A percentile compares a stretch with the other conserved stretches of the same genome.
Evolutionary conservation across 2,113 vertebrate species (phyloP).

Genomic region (Zapornia atra): DNA sequence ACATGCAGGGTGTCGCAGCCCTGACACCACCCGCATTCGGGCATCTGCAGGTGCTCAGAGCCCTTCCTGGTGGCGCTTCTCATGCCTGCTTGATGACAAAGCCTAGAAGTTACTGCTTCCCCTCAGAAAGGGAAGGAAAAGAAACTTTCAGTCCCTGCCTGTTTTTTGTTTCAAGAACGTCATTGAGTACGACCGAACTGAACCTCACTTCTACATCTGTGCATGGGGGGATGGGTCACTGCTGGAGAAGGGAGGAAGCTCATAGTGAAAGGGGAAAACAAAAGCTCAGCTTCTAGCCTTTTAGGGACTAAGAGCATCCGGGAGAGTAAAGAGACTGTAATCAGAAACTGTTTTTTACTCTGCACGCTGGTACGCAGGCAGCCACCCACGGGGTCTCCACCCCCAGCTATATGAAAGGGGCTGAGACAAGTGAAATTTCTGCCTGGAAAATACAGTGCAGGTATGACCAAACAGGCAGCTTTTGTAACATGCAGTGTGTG

Average conservation of each 20-base stretch:
- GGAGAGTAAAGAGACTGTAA: neutral
- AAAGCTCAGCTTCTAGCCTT: neutral
- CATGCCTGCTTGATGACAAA: neutral
- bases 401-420: neutral
- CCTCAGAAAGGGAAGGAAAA: neutral
- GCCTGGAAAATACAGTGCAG: neutral
- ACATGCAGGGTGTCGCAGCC: neutral
- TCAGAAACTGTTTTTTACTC: neutral
- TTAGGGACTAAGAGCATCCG: neutral
- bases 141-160: neutral
- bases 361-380: neutral
- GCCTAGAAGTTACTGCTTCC: neutral
- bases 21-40: neutral
- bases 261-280: neutral
- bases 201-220: neutral
- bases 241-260: neutral
- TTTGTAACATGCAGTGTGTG: rapidly evolving
- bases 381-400: rapidly evolving
- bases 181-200: rapidly evolving
- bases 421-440: neutral
- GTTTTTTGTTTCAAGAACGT: neutral
- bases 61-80: neutral
- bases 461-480: neutral
- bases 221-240: rapidly evolving
- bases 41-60: neutral